Conservation (phyloP, 2,888 invertebrate genomes). For the Trimorus sp. region DNA sequence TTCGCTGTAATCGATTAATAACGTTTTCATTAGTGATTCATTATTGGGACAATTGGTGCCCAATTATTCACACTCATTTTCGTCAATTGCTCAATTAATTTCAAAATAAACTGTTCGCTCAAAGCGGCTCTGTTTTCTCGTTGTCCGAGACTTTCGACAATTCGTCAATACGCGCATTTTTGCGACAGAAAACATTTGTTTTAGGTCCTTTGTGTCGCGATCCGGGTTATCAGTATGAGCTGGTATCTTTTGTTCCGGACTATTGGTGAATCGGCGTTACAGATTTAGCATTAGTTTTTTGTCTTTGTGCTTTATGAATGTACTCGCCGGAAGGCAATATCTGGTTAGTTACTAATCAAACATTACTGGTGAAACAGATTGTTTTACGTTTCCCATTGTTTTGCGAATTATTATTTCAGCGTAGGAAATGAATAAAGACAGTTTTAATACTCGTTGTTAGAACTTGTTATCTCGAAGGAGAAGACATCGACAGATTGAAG, state of each 20-base stretch:
- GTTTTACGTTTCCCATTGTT: no score
- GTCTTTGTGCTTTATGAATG: no score
- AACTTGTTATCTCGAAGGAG: no score
- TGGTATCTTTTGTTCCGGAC: slow-evolving; percentile 10
- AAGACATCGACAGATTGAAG: no score
- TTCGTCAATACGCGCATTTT: slow-evolving; percentile 30
- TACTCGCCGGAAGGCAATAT: no score
- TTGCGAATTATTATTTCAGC: not conserved
- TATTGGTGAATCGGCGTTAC: no score
- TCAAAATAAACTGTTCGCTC: slow-evolving; percentile 31
- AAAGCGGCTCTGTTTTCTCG: slow-evolving; percentile 13
- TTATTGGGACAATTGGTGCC: slow-evolving; percentile 53
- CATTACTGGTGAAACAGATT: no score
- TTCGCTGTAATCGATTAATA: slow-evolving; percentile 29
- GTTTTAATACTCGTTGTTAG: no score
- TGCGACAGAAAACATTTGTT: slow-evolving; percentile 38
- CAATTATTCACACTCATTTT: slow-evolving; percentile 39
- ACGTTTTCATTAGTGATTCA: slow-evolving; percentile 53
- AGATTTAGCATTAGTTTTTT: no score
- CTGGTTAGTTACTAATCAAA: no score
- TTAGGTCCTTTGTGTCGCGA: slow-evolving; percentile 19
- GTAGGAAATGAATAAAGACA: not conserved
- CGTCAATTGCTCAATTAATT: slow-evolving; percentile 50
- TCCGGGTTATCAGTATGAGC: not conserved
- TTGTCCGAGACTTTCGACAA: slow-evolving; percentile 34